Evolutionary conservation across 1,140 invertebrate genomes (phyloP).

Genomic region (Sitobion miscanthi): DNA sequence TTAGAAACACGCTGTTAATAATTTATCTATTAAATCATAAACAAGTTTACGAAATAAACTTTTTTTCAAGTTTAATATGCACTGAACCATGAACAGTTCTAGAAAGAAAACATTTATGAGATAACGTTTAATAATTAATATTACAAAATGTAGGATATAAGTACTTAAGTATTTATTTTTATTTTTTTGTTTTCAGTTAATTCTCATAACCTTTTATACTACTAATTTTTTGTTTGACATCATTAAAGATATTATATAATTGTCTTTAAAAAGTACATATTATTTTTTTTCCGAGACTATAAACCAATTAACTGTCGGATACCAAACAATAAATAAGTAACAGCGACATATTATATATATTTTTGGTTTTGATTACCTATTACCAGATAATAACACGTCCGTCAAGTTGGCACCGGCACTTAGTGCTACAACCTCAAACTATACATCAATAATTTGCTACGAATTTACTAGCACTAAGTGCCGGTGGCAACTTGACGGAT

Average conservation of each 20-base stretch:
- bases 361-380: neutral
- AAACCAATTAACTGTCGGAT: neutral
- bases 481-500: no score
- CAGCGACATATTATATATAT: neutral
- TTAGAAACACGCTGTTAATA: no score
- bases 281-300: neutral
- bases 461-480: no score
- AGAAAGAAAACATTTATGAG: neutral
- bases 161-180: neutral
- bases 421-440: no score
- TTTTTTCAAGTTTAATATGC: neutral
- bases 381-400: neutral
- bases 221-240: neutral
- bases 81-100: neutral
- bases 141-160: neutral
- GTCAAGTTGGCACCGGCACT: no score
- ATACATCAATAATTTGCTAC: no score
- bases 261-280: neutral
- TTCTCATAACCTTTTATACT: neutral
- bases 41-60: neutral
- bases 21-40: no score
- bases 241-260: neutral
- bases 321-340: neutral
- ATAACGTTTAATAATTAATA: neutral
- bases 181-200: neutral